Percentiles rank a stretch among this genome's conserved stretches.
Conservation (phyloP, 2,888 invertebrate species). For the Chloroclystis v-ata region DNA sequence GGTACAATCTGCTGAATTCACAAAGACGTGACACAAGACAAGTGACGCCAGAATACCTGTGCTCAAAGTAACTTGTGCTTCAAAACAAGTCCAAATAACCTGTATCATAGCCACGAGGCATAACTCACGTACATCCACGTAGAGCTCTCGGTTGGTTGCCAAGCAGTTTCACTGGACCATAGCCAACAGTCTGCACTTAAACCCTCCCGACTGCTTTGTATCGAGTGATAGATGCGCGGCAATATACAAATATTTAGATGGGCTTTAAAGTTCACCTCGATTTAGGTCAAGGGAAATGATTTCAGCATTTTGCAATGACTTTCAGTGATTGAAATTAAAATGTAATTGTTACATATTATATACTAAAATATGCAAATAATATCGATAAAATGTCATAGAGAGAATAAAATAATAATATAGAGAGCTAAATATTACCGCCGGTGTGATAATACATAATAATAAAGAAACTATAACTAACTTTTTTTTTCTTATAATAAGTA, state of each 20-base stretch:
- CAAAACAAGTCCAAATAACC: slow-evolving; percentile 1
- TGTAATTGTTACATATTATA: too few relatives aligned
- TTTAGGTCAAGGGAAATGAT: slow-evolving; percentile 25
- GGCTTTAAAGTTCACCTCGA: slow-evolving; percentile 20
- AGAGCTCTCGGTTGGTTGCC: slow-evolving; percentile 22
- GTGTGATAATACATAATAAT: too few relatives aligned
- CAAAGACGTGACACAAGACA: slow-evolving; percentile 2
- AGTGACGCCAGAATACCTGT: too few relatives aligned
- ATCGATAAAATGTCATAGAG: too few relatives aligned
- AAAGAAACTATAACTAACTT: too few relatives aligned
- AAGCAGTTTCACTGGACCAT: slow-evolving; percentile 23
- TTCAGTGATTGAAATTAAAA: slow-evolving; percentile 5
- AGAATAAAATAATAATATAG: too few relatives aligned
- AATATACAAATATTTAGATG: slow-evolving; percentile 19
- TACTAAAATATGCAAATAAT: too few relatives aligned
- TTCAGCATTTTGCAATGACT: slow-evolving; percentile 12
- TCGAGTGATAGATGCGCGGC: slow-evolving; percentile 21
- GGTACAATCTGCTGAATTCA: background rate
- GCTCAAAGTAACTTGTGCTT: too few relatives aligned
- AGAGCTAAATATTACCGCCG: too few relatives aligned
- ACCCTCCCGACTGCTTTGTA: slow-evolving; percentile 18
- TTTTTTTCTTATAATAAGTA: too few relatives aligned
- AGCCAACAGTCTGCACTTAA: slow-evolving; percentile 29
- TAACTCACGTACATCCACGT: slow-evolving; percentile 10
- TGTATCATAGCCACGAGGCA: slow-evolving; percentile 9